A percentile compares a stretch with the other conserved stretches of the same genome.
Conservation (phyloP, 23 tunicate genomes). For the Trididemnum nubilum region DNA sequence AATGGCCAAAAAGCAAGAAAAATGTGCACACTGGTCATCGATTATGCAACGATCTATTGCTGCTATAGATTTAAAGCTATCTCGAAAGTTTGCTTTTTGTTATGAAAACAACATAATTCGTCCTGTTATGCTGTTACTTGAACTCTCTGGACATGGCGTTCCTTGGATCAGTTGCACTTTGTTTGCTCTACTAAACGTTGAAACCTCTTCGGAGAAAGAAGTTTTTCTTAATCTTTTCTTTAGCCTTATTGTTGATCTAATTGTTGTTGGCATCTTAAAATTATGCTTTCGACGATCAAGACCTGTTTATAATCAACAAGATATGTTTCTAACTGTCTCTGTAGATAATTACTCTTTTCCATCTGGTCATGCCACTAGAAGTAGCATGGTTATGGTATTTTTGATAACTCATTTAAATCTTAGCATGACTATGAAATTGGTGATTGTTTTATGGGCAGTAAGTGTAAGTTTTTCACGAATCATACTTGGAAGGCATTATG, state of each 20-base stretch:
- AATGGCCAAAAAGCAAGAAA: no score
- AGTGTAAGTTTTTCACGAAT: slow-evolving; percentile 68
- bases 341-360: slow-evolving; percentile 78
- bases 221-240: slow-evolving; percentile 56
- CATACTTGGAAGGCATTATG: slow-evolving; percentile 69
- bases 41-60: slow-evolving; percentile 26
- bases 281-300: slow-evolving; percentile 44
- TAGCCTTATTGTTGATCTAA: slow-evolving; percentile 52
- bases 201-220: slow-evolving; percentile 36
- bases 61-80: slow-evolving; percentile 48
- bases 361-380: slow-evolving; percentile 85
- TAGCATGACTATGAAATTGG: slow-evolving; percentile 3
- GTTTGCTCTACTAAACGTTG: slow-evolving; percentile 2
- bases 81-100: slow-evolving; percentile 63
- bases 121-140: slow-evolving; percentile 59
- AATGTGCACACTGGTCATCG: slow-evolving; percentile 7
- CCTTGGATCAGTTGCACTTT: slow-evolving; percentile 55
- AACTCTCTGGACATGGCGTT: slow-evolving; percentile 76
- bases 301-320: slow-evolving; percentile 66
- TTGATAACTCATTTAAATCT: slow-evolving; percentile 45
- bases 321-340: slow-evolving; percentile 78
- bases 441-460: slow-evolving; percentile 48
- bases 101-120: slow-evolving; percentile 41
- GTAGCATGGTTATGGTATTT: slow-evolving; percentile 47
- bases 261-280: slow-evolving; percentile 47